Evolutionary conservation across 2,113 vertebrate species (phyloP), one percentile per base, ranked within the genome.

Genomic region (Calyptomena viridis): DNA sequence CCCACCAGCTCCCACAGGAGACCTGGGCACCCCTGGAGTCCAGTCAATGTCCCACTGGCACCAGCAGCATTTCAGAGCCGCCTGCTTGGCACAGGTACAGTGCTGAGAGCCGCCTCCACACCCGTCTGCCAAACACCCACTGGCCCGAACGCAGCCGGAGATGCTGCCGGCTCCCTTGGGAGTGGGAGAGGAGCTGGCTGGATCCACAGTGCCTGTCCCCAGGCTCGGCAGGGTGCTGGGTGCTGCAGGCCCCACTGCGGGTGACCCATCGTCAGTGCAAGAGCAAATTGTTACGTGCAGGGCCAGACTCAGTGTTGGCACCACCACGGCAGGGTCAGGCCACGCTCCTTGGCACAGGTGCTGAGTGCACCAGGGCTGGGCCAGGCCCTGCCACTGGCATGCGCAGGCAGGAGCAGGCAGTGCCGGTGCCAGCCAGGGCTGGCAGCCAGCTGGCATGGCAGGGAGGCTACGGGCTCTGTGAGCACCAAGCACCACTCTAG

Each of bases 191-290:
- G 63, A 69, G 87, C 55, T 1, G 40, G 64, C 30, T 49, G 73
- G 44, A 63, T 73, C 52, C 7, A 0, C 0, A 1, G 25, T 62
- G 53, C 82, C 59, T 37, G 1, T 44, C 20, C 77, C 42, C 2
- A 16, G 10, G 55, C 24, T 1, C 1, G 2, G 49, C 0, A 3
- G 23, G 30, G 35, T 3, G 25, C 5, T 3, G 66, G 78, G 78
- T 33, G 79, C 91, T 8, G 0, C 1, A 5, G 31, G 80, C 76
- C 18, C 17, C 2, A 1, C 42, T 3, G 4, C 0, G 0, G 83
- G 67, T 5, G 5, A 13, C 62, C 80, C 19, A 2, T 5, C 56
- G 1, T 0, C 0, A 1, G 40, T 2, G 12, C 1, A 5, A 44
- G 46, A 28, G 80, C 46, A 0, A 27, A 62, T 74, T 0, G 37